Conservation (phyloP, 2,888 invertebrate genomes). For the Lepidocyrtinus sp. region DNA sequence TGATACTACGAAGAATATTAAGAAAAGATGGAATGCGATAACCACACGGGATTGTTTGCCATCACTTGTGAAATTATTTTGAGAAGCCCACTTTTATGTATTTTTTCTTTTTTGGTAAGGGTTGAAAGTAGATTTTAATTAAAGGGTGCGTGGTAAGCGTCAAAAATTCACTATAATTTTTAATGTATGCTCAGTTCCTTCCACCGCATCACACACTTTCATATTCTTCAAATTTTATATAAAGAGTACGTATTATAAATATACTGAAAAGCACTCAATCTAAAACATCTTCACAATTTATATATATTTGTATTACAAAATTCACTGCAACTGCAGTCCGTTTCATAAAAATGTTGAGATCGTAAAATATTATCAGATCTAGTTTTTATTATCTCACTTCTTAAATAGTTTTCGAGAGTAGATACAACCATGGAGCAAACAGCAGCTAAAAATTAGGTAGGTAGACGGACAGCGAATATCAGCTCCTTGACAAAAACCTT, state of each 20-base stretch:
- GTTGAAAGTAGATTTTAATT: background rate
- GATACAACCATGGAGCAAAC: background rate
- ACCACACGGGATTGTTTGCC: no score
- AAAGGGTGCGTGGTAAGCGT: background rate
- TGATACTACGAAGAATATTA: no score
- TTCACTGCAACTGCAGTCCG: background rate
- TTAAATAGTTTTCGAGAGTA: constrained; percentile 9
- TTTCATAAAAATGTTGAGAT: constrained; percentile 31
- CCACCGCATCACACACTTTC: background rate
- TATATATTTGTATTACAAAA: background rate
- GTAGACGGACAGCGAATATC: background rate
- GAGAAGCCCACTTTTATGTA: no score
- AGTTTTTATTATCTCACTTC: constrained; percentile 19
- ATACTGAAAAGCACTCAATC: background rate
- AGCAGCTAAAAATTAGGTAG: background rate
- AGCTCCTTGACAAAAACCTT: background rate
- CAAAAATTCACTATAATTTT: background rate
- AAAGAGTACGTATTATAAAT: no score
- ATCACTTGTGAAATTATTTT: no score
- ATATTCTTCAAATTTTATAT: background rate
- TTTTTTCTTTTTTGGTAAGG: no score
- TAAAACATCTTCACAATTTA: background rate
- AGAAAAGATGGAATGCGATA: no score
- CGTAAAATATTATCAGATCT: constrained; percentile 41
- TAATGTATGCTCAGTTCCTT: background rate